Evolutionary conservation across 2,113 vertebrate genomes (phyloP).

Genomic region (Marcusenius ussheri): DNA sequence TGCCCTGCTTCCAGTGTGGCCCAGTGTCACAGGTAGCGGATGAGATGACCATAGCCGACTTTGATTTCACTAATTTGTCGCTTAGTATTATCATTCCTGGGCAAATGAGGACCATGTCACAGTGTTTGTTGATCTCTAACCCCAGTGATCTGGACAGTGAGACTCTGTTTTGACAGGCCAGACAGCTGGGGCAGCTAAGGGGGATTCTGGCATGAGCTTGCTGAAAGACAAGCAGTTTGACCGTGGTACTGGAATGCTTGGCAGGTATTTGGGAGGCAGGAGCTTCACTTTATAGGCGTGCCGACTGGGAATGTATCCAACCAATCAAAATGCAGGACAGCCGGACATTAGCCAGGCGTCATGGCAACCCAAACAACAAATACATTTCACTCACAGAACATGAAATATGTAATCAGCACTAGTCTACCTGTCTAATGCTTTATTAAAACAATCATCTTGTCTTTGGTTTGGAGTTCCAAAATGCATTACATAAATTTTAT

Average conservation of each 20-base stretch:
- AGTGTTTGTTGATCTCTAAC: constrained; percentile 54
- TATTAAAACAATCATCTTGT: neutral
- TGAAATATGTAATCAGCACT: neutral
- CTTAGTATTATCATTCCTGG: constrained; percentile 29
- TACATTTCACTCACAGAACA: neutral
- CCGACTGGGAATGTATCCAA: neutral
- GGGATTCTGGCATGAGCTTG: neutral
- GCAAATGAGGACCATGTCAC: constrained; percentile 48
- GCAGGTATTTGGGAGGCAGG: neutral
- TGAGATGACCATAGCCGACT: neutral
- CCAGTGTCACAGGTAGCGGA: neutral
- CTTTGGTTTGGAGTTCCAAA: neutral
- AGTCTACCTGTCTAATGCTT: neutral
- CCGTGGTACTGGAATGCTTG: constrained; percentile 21
- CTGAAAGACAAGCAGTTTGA: constrained; percentile 32
- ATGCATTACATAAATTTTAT: neutral
- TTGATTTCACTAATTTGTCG: neutral
- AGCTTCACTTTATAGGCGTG: neutral
- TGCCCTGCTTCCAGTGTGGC: neutral
- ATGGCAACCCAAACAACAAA: neutral
- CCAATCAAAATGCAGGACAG: neutral
- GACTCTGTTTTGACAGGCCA: constrained; percentile 46
- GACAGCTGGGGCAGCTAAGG: constrained; percentile 43
- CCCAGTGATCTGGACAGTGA: constrained; percentile 14
- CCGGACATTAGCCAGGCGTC: neutral